These are phyloP conservation scores for Rutpela maculata DNA, from an alignment of 2,888 invertebrate genomes.

Conservation along the genomic window DNA sequence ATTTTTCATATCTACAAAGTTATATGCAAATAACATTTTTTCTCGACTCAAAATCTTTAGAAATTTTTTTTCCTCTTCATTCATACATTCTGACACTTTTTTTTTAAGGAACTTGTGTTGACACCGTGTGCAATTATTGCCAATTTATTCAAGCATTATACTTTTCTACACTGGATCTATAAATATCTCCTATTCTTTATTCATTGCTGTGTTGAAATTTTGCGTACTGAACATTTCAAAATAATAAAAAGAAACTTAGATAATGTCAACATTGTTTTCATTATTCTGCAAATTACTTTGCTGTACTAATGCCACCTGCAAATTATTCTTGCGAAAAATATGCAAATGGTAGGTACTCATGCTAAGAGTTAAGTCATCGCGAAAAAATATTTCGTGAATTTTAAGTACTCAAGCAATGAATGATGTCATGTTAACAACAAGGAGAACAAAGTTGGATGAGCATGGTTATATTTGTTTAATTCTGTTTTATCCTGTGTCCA, in stretches of 20 bases:
- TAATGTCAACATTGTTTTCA: neutral
- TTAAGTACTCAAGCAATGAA: neutral
- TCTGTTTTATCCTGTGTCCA: no score
- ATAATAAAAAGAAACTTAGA: neutral
- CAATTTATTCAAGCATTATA: no score
- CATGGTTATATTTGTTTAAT: neutral
- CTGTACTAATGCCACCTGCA: neutral
- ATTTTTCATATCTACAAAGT: no score
- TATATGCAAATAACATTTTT: no score
- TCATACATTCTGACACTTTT: no score
- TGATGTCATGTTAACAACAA: neutral
- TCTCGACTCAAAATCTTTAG: no score
- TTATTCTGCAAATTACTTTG: neutral
- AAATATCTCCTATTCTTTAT: neutral
- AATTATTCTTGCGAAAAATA: slow-evolving; percentile 7
- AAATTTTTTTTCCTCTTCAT: no score
- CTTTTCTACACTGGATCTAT: neutral
- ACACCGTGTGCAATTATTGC: no score
- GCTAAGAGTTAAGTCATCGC: neutral
- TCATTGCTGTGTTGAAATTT: neutral
- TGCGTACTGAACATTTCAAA: neutral
- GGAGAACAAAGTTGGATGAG: neutral
- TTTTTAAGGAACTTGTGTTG: no score
- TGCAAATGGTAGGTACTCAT: slow-evolving; percentile 3
- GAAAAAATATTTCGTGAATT: neutral